Base-by-base conservation (phyloP, 2,888 invertebrate genomes). In the Protophormia terraenovae region DNA sequence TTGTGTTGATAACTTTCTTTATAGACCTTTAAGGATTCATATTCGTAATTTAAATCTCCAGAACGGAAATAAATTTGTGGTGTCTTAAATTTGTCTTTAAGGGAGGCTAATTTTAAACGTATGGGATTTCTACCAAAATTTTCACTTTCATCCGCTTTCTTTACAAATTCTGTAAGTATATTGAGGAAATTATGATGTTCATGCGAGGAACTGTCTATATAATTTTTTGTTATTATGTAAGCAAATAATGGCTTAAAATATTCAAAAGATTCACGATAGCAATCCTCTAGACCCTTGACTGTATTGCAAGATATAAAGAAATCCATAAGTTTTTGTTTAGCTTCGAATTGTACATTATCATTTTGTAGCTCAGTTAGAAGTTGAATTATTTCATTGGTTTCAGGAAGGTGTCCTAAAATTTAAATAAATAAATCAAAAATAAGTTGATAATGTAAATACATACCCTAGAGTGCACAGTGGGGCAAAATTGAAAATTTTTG, bases 221-320 rank as follows among this genome's bases (percentile, higher is more conserved):
- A 75, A 16, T 90, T 89, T 38, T 90, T 90, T 19, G 89, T 90
- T 2, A 92, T 89, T 12, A 92, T 90, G 47, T 92, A 92, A 0
- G 89, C 92, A 38, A 92, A 92, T 3, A 92, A 58, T 0, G 92
- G 92, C 47, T 90, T 91, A 12, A 92, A 92, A 53, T 89, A 91
- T 73, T 91, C 89, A 27, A 91, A 92, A 0, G 91, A 87, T 78
- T 92, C 90, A 0, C 91, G 90, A 87, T 92, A 92, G 38, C 92
- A 92, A 71, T 92, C 92, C 60, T 91, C 91, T 16, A 92, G 78
- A 0, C 89, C 86, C 69, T 90, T 91, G 0, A 87, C 83, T 0
- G 87, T 82, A 50, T 90, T 91, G 83, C 92, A 92, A 2, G 92
- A 92, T 3, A 92, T 88, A 62, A 91, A 91, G 62, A 91, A 92